A percentile compares a stretch with the other conserved stretches of the same genome.
Evolutionary conservation across 2,113 vertebrate genomes (phyloP).

Genomic region (Engraulis encrasicolus): DNA sequence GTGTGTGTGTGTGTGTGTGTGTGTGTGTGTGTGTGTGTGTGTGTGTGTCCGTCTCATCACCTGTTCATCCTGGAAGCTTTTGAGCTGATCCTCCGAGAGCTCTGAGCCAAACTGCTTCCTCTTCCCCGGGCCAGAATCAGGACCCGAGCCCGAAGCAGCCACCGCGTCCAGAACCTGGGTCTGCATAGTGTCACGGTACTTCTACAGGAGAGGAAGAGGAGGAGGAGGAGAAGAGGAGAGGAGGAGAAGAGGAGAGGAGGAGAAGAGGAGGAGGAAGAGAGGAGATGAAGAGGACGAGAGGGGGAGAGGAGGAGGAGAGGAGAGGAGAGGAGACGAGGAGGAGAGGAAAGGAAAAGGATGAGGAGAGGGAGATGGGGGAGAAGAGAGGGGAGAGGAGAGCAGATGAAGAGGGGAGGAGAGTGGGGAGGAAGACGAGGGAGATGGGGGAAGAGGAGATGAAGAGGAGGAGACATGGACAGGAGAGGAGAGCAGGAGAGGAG

Average conservation of each 20-base stretch:
- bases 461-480: background rate
- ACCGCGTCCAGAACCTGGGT: conserved; percentile 76
- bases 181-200: conserved; percentile 71
- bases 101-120: conserved; percentile 71
- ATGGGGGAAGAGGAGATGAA: background rate
- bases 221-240: background rate
- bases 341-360: background rate
- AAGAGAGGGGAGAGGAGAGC: background rate
- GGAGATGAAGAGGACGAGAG: no score
- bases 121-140: conserved; percentile 31
- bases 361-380: background rate
- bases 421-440: background rate
- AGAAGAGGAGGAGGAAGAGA: background rate
- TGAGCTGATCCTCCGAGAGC: conserved; percentile 79
- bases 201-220: conserved; percentile 46
- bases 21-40: no score
- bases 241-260: background rate
- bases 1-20: no score
- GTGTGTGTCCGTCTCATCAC: conserved; percentile 50
- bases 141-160: background rate
- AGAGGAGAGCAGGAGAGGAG: background rate
- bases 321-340: background rate
- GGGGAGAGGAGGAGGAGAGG: no score
- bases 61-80: conserved; percentile 84
- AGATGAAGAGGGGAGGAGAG: background rate